Percentiles rank a stretch among this genome's conserved stretches.
Conservation (phyloP, 1,140 invertebrate species). For the Drosophila melanogaster region DNA sequence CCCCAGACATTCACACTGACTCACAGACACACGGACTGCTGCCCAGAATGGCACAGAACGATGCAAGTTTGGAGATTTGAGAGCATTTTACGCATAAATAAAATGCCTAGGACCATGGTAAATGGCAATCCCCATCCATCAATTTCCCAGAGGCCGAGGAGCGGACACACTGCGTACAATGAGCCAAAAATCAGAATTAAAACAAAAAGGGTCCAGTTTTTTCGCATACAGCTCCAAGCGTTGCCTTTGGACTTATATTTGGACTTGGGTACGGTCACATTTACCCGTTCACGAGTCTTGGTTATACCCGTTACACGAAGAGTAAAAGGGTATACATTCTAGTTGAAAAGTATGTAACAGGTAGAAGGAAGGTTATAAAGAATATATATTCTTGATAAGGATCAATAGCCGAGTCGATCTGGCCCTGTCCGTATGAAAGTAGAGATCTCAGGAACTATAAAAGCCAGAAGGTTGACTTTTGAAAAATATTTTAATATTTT, state of each 20-base stretch:
- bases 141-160: too few relatives aligned
- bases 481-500: too few relatives aligned
- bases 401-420: too few relatives aligned
- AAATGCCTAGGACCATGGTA: conserved; percentile 52
- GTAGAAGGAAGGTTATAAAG: too few relatives aligned
- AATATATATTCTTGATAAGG: too few relatives aligned
- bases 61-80: conserved; percentile 53
- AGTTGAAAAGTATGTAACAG: too few relatives aligned
- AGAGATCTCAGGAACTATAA: too few relatives aligned
- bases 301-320: too few relatives aligned
- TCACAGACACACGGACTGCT: conserved; percentile 20
- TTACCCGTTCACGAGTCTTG: background rate
- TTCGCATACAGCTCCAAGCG: conserved; percentile 5
- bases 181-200: conserved; percentile 29
- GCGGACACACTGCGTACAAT: conserved; percentile 36
- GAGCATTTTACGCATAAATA: conserved; percentile 71
- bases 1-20: conserved; percentile 23
- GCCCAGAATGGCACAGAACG: conserved; percentile 25
- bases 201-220: conserved; percentile 9
- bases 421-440: too few relatives aligned
- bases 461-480: too few relatives aligned
- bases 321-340: too few relatives aligned
- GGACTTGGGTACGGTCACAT: background rate
- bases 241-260: background rate
- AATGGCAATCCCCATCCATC: conserved; percentile 37